These are phyloP conservation scores for Drosophila quadrilineata DNA, from an alignment of 1,140 invertebrate genomes.

Conservation along the genomic window DNA sequence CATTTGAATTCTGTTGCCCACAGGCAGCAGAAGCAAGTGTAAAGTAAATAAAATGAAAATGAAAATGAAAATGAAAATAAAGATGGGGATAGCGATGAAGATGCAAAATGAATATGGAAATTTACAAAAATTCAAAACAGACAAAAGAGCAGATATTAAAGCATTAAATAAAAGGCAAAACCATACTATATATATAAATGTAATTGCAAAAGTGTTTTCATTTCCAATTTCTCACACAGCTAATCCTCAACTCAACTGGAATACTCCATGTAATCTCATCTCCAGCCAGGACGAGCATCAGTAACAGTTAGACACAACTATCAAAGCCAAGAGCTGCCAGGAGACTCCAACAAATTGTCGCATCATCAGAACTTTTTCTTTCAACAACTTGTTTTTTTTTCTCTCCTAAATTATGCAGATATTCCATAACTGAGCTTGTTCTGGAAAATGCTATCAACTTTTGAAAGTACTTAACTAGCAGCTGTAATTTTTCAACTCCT, in stretches of 20 bases:
- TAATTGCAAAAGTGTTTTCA: slow-evolving; percentile 24
- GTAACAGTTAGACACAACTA: too few relatives aligned
- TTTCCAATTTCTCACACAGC: not conserved
- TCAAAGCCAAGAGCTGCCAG: not conserved
- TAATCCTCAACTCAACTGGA: too few relatives aligned
- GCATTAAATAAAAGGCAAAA: slow-evolving; percentile 72
- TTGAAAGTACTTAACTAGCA: slow-evolving; percentile 9
- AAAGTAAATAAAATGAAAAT: slow-evolving; percentile 28
- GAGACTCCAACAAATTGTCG: slow-evolving; percentile 8
- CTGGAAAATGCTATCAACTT: slow-evolving; percentile 5
- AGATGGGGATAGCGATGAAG: too few relatives aligned
- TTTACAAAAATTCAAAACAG: slow-evolving; percentile 27
- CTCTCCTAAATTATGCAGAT: slow-evolving; percentile 19
- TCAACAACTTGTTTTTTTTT: slow-evolving; percentile 19
- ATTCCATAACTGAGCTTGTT: slow-evolving; percentile 1
- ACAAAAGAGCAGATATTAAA: slow-evolving; percentile 53
- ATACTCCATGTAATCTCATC: too few relatives aligned
- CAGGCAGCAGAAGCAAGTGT: slow-evolving; percentile 25
- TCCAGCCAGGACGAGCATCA: too few relatives aligned
- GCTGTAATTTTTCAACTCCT: too few relatives aligned
- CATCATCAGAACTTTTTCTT: slow-evolving; percentile 1
- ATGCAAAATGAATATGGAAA: too few relatives aligned
- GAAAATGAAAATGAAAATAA: slow-evolving; percentile 20
- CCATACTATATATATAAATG: slow-evolving; percentile 72
- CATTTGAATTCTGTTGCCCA: slow-evolving; percentile 61